phyloP scores from a whole-genome alignment of 2,888 invertebrate species.

The Caenorhabditis zanzibari region DNA sequence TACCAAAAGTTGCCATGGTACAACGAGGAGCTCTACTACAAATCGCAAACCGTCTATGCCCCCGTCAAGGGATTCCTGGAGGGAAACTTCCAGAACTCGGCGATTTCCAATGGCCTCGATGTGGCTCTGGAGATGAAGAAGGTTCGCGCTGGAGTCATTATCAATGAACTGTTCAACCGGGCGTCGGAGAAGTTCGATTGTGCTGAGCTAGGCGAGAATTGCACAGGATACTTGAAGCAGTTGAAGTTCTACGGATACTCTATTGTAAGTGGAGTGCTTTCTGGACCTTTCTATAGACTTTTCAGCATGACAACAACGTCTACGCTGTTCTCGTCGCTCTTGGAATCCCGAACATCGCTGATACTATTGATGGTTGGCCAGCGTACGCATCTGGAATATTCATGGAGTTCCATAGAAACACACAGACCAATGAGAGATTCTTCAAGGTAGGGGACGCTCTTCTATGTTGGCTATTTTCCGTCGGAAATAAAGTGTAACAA shows the following conservation, averaged over 20 bases:
- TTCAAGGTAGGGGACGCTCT: too few species aligned
- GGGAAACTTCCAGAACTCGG: slow-evolving; percentile 40
- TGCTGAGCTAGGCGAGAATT: slow-evolving; percentile 14
- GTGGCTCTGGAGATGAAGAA: slow-evolving; percentile 52
- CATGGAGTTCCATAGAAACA: slow-evolving; percentile 48
- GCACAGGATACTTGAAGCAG: slow-evolving; percentile 40
- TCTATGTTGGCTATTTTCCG: too few species aligned
- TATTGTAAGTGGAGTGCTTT: slow-evolving; percentile 24
- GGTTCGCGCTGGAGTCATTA: slow-evolving; percentile 42
- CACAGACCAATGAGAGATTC: slow-evolving; percentile 36
- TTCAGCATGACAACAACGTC: slow-evolving; percentile 62
- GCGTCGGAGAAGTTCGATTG: slow-evolving; percentile 47
- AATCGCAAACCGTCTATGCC: slow-evolving; percentile 29
- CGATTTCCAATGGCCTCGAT: slow-evolving; percentile 48
- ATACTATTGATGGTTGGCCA: slow-evolving; percentile 54
- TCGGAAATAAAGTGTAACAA: too few species aligned
- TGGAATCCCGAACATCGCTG: slow-evolving; percentile 37
- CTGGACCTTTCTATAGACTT: not conserved
- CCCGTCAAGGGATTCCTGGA: slow-evolving; percentile 55
- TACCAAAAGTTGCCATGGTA: slow-evolving; percentile 57
- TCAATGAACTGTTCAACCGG: slow-evolving; percentile 43
- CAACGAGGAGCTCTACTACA: slow-evolving; percentile 46
- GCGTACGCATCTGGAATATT: slow-evolving; percentile 46
- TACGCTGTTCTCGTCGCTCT: slow-evolving; percentile 46
- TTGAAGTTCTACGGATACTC: slow-evolving; percentile 61